Percentiles rank a stretch among this genome's conserved stretches.
phyloP scores from a whole-genome alignment of 2,888 invertebrate species.

The Boloria selene region DNA sequence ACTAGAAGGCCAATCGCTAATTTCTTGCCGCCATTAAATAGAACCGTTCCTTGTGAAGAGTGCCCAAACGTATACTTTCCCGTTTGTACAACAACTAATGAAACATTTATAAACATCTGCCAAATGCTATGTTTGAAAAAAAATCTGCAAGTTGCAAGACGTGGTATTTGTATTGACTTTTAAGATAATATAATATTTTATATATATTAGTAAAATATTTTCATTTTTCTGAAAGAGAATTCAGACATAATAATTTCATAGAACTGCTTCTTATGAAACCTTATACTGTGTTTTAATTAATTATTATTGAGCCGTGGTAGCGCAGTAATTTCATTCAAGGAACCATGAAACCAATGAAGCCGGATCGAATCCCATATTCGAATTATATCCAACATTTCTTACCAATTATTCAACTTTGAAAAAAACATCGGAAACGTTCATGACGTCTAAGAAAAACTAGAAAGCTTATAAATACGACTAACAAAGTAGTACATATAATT shows the following conservation, averaged over 20 bases:
- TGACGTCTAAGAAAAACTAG: too few relatives aligned
- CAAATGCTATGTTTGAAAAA: constrained; percentile 42
- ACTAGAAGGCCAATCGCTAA: constrained; percentile 19
- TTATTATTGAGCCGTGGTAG: too few relatives aligned
- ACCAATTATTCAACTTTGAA: too few relatives aligned
- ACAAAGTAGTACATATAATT: too few relatives aligned
- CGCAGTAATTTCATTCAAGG: too few relatives aligned
- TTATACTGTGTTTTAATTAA: too few relatives aligned
- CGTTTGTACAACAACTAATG: constrained; percentile 45
- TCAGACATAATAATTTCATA: not conserved
- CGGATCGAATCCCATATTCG: too few relatives aligned
- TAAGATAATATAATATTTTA: constrained; percentile 21
- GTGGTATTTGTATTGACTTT: constrained; percentile 47
- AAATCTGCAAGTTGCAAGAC: constrained; percentile 31
- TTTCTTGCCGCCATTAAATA: constrained; percentile 38
- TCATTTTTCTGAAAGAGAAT: not conserved
- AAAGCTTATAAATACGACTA: too few relatives aligned
- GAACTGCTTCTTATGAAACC: too few relatives aligned
- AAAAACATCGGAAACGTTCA: too few relatives aligned
- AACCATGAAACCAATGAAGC: too few relatives aligned
- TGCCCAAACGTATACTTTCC: constrained; percentile 52
- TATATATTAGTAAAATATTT: not conserved
- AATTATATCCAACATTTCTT: too few relatives aligned
- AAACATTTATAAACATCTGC: constrained; percentile 48
- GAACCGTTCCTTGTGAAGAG: constrained; percentile 35